Conservation (phyloP, 2,888 invertebrate species). For the Cremastinae sp. region DNA sequence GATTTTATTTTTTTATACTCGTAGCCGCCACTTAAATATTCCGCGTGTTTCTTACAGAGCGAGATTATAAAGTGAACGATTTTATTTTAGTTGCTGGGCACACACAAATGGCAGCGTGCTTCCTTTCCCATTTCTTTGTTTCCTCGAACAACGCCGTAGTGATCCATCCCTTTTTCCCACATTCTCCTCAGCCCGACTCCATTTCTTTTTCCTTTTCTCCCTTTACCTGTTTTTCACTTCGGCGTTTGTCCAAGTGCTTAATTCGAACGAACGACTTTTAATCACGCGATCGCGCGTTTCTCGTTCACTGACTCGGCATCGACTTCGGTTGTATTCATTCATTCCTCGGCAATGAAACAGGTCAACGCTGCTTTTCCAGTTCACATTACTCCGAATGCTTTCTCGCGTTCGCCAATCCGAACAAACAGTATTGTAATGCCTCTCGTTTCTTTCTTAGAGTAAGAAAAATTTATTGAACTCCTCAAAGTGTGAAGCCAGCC, state of each 20-base stretch:
- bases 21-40: too few relatives aligned
- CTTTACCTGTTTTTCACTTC: slow-evolving; percentile 25
- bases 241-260: slow-evolving; percentile 59
- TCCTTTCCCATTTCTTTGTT: slow-evolving; percentile 36
- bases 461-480: background rate
- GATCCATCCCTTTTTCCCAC: slow-evolving; percentile 42
- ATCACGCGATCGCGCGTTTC: slow-evolving; percentile 55
- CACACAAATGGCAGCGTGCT: slow-evolving; percentile 4
- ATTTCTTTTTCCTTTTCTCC: slow-evolving; percentile 10
- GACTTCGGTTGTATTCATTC: slow-evolving; percentile 55
- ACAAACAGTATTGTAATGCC: slow-evolving; percentile 6
- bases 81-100: too few relatives aligned
- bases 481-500: too few relatives aligned
- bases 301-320: slow-evolving; percentile 44
- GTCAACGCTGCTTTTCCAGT: slow-evolving; percentile 23
- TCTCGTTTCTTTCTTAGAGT: background rate
- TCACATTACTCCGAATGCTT: slow-evolving; percentile 12
- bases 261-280: slow-evolving; percentile 63
- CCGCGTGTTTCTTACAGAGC: too few relatives aligned
- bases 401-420: background rate
- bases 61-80: too few relatives aligned
- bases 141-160: slow-evolving; percentile 55
- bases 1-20: too few relatives aligned
- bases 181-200: slow-evolving; percentile 29
- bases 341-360: slow-evolving; percentile 31